Base-by-base conservation (phyloP, 1,140 invertebrate genomes). In the Drosophila kikkawai region DNA sequence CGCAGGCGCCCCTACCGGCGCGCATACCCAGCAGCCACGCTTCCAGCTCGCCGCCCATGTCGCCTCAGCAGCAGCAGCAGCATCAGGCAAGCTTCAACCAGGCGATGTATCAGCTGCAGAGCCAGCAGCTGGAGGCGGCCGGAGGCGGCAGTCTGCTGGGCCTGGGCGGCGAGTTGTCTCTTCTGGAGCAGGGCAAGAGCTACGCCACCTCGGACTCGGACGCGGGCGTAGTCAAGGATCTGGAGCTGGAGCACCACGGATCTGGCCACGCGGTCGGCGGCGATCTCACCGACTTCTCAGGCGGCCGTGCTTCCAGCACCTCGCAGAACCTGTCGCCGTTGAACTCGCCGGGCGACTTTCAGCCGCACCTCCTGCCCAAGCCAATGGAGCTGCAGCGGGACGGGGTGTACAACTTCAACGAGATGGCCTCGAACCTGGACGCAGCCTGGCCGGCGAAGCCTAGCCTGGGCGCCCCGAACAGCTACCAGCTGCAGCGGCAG, bases 71-170 rank as follows among this genome's bases (percentile, higher is more conserved):
- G 51, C 91, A 91, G 57, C 91, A 92, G n/a, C 91, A 91, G 44
- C 90, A 92, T 53, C 91, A 91, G 59, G 87, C 88, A 7, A 90
- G 73, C 79, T 92, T 92, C 69, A 87, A 92, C 50, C 91, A 92
- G 68, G 91, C 91, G 15, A 92, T 92, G 91, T 92, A 92, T 55
- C 92, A 92, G n/a, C 65, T 91, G 68, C 91, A 91, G 69, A 91
- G 87, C 60, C 91, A 92, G 34, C 91, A 92, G 55, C 75, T 92
- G 37, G 91, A 84, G 13, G 88, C 91, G 6, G 17, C 59, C n/a
- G 88, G 79, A 1, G 64, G 50, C 19, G 75, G 47, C 8, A 66
- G 75, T 11, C 53, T 83, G 34, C 9, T 75, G 19, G 74, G 63
- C 4, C 34, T 77, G 41, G 81, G 45, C n/a, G 82, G 65, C 4